A percentile compares a stretch with the other conserved stretches of the same genome.
Conservation (phyloP, 2,797 vertebrate genomes). For the Ibycter americanus region DNA sequence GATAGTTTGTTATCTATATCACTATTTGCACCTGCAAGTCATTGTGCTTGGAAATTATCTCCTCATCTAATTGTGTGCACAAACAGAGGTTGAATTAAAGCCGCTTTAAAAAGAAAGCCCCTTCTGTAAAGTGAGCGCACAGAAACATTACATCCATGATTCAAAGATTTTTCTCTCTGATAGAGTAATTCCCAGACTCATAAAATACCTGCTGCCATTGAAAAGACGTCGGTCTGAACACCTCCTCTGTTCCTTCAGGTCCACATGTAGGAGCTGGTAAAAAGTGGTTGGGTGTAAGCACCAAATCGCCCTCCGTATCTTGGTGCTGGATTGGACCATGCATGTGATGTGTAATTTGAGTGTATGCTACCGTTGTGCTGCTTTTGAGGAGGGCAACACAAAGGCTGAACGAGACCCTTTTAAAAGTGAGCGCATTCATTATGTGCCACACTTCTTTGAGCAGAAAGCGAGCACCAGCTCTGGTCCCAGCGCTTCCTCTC, state of each 20-base stretch:
- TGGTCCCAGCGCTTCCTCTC: conserved; percentile 10
- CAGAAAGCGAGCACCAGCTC: conserved; percentile 23
- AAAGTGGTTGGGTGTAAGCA: neutral
- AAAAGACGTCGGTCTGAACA: neutral
- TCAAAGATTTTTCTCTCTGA: neutral
- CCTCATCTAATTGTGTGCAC: conserved; percentile 60
- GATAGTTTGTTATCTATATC: conserved; percentile 70
- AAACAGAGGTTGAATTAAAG: conserved; percentile 53
- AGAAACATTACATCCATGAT: neutral
- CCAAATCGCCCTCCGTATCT: neutral
- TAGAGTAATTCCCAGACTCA: neutral
- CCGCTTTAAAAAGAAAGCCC: conserved; percentile 16
- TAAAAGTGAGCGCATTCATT: conserved; percentile 34
- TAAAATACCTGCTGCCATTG: neutral
- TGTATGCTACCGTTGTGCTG: conserved; percentile 16
- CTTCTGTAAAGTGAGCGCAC: neutral
- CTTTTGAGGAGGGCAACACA: conserved; percentile 54
- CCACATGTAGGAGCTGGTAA: neutral
- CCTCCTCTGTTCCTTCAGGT: neutral
- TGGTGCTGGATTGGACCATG: neutral
- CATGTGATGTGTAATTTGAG: neutral
- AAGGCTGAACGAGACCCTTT: conserved; percentile 56
- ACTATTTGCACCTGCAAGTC: conserved; percentile 71
- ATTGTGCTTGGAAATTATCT: conserved; percentile 69
- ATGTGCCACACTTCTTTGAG: conserved; percentile 34